phyloP scores from a whole-genome alignment of 2,113 vertebrate genomes.

The Macroglossus sobrinus region DNA sequence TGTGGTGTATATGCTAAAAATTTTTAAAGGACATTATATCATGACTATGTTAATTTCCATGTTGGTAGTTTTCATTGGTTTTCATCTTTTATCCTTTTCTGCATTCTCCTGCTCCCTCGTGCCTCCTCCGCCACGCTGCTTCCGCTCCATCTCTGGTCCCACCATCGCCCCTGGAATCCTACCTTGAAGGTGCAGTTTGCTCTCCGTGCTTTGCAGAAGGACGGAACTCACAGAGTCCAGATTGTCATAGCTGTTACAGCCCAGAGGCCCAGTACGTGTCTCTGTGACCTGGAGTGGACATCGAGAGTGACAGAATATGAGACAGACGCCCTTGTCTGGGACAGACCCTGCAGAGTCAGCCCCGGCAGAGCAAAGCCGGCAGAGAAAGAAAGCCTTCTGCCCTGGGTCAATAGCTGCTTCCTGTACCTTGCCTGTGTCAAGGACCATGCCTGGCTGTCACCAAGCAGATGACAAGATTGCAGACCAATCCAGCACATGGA shows the following conservation, averaged over 20 bases:
- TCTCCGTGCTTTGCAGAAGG: conserved; percentile 99
- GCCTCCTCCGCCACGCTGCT: neutral
- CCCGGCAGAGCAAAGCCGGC: neutral
- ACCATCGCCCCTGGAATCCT: conserved; percentile 20
- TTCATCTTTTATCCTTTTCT: neutral
- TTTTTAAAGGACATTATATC: neutral
- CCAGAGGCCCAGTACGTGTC: conserved; percentile 96
- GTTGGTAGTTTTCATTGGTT: neutral
- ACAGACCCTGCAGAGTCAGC: neutral
- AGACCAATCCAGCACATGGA: neutral
- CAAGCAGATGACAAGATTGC: neutral
- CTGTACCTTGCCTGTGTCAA: neutral
- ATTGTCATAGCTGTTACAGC: conserved; percentile 99
- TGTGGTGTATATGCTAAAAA: neutral
- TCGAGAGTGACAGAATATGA: conserved; percentile 37
- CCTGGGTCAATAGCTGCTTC: fast-evolving
- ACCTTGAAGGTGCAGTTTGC: conserved; percentile 99
- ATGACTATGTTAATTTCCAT: neutral
- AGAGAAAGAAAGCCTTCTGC: neutral
- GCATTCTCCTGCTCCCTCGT: neutral
- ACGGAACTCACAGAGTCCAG: conserved; percentile 99
- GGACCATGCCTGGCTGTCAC: neutral
- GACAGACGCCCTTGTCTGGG: neutral
- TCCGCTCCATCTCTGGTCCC: fast-evolving
- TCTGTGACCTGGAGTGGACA: conserved; percentile 91